Evolutionary conservation across 2,797 vertebrate genomes (phyloP).

Genomic region (Peromyscus aztecus): DNA sequence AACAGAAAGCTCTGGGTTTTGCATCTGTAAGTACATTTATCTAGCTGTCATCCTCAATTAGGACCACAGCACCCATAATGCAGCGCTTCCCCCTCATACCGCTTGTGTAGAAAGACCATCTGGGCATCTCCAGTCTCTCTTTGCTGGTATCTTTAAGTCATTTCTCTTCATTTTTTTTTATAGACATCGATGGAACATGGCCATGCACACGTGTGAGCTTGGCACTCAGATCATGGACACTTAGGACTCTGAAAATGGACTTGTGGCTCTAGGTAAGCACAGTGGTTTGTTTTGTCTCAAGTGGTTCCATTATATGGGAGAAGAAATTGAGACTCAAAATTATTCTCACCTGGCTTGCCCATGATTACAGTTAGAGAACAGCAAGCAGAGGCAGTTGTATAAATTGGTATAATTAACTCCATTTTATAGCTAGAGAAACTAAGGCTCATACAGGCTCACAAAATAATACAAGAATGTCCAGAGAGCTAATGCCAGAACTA

Average conservation of each 20-base stretch:
- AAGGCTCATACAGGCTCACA: background rate
- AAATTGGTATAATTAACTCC: background rate
- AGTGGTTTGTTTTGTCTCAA: background rate
- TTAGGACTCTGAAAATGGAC: background rate
- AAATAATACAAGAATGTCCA: background rate
- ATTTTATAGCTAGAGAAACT: background rate
- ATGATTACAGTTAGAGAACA: background rate
- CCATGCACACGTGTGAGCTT: background rate
- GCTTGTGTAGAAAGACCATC: background rate
- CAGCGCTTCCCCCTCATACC: background rate
- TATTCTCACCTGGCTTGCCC: background rate
- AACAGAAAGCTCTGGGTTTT: constrained; percentile 70
- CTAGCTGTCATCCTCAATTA: constrained; percentile 66
- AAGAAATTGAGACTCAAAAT: background rate
- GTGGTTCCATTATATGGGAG: background rate
- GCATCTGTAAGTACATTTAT: constrained; percentile 70
- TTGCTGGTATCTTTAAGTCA: background rate
- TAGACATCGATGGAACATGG: background rate
- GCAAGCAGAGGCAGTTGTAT: background rate
- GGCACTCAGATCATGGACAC: background rate
- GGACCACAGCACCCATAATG: constrained; percentile 5
- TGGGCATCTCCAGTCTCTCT: background rate
- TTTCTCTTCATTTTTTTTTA: background rate
- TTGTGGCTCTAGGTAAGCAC: background rate
- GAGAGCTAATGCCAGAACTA: background rate